Conservation (phyloP, 2,797 vertebrate species). For the Sebastolobus altivelis region DNA sequence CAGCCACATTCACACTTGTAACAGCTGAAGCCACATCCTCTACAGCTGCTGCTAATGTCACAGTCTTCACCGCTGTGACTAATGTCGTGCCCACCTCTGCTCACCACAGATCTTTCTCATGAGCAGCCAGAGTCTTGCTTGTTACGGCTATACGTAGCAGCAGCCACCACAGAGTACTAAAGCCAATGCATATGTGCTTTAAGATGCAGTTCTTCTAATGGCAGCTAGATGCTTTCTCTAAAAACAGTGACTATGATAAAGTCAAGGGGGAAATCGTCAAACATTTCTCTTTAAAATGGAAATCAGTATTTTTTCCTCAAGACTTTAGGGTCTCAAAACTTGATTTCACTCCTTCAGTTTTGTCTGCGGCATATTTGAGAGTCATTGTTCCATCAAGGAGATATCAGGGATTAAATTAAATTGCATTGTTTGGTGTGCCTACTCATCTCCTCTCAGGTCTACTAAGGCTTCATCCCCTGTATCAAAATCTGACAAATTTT, state of each 20-base stretch:
- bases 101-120: slow-evolving; percentile 29
- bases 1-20: slow-evolving; percentile 34
- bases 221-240: slow-evolving; percentile 7
- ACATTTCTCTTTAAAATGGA: neutral
- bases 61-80: slow-evolving; percentile 50
- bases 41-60: slow-evolving; percentile 61
- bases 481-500: neutral
- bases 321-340: neutral
- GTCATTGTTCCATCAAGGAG: neutral
- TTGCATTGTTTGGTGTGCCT: neutral
- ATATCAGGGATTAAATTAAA: neutral
- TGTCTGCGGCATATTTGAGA: neutral
- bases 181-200: neutral
- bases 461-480: neutral
- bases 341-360: neutral
- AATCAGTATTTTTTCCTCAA: neutral
- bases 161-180: slow-evolving; percentile 12
- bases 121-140: slow-evolving; percentile 31
- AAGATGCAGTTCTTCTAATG: slow-evolving; percentile 10
- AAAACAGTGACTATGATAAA: slow-evolving; percentile 3
- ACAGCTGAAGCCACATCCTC: slow-evolving; percentile 55
- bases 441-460: neutral
- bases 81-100: slow-evolving; percentile 39
- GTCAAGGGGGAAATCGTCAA: neutral
- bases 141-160: slow-evolving; percentile 11